A percentile compares a stretch with the other conserved stretches of the same genome.
phyloP scores from a whole-genome alignment of 2,113 vertebrate species.

The Orcinus orca region DNA sequence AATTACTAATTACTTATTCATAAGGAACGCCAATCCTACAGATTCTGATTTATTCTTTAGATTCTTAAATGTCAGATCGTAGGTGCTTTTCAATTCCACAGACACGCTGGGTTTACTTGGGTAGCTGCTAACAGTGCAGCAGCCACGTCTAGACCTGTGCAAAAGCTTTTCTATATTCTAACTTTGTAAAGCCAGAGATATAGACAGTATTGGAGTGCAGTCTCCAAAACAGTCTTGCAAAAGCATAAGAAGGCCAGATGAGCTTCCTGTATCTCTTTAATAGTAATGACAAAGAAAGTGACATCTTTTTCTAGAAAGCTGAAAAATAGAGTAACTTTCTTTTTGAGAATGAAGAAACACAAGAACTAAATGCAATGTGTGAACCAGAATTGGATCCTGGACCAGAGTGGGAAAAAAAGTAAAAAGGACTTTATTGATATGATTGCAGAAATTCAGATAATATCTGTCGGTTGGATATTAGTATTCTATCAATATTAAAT shows the following conservation, averaged over 20 bases:
- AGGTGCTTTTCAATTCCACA: neutral
- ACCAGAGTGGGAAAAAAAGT: neutral
- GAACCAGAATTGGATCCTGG: neutral
- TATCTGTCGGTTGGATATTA: neutral
- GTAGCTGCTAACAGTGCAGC: neutral
- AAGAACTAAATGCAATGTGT: neutral
- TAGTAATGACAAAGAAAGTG: neutral
- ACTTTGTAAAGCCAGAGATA: neutral
- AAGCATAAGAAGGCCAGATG: neutral
- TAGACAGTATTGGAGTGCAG: neutral
- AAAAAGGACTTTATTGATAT: neutral
- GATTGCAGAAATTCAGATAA: constrained; percentile 1
- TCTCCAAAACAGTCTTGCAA: neutral
- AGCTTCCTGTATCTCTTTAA: neutral
- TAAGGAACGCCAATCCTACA: constrained; percentile 4
- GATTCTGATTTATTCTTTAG: neutral
- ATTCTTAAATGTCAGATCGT: neutral
- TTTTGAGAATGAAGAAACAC: neutral
- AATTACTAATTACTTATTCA: constrained; percentile 21
- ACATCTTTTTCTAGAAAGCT: constrained; percentile 5
- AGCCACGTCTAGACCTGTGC: neutral
- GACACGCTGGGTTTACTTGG: neutral
- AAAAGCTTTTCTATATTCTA: neutral
- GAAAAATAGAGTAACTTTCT: neutral
- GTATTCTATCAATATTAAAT: neutral